Evolutionary conservation across 2,113 vertebrate genomes (phyloP).

Genomic region (Neodontobutis hainanensis): DNA sequence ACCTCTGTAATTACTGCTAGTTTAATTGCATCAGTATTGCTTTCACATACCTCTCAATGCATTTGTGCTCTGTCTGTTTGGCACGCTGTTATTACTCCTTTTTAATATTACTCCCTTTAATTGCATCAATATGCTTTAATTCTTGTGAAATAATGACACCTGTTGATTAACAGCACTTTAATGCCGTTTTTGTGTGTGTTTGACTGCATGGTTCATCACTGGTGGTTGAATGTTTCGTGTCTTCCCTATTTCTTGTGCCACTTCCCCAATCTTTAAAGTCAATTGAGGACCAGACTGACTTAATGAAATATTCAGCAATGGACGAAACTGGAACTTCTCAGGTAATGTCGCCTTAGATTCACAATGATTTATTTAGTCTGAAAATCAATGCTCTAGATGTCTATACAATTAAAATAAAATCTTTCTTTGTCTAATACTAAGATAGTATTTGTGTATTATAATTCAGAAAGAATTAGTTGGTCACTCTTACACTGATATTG

Average conservation of each 20-base stretch:
- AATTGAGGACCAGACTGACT: constrained; percentile 87
- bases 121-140: constrained; percentile 41
- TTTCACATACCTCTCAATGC: constrained; percentile 13
- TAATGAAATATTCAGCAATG: constrained; percentile 85
- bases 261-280: constrained; percentile 84
- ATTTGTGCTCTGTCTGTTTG: constrained; percentile 28
- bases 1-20: constrained; percentile 24
- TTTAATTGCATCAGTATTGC: constrained; percentile 28
- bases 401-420: no score
- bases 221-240: constrained; percentile 64
- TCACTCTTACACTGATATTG: no score
- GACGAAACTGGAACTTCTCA: constrained; percentile 85
- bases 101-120: constrained; percentile 26
- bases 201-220: constrained; percentile 72
- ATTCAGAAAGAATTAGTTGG: no score
- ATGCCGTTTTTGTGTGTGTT: constrained; percentile 61
- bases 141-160: constrained; percentile 49
- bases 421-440: no score
- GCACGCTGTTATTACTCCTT: constrained; percentile 43
- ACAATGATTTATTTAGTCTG: constrained; percentile 12
- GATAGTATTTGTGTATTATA: no score
- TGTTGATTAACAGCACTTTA: constrained; percentile 70
- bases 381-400: no score
- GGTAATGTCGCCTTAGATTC: constrained; percentile 79
- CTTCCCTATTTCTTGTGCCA: constrained; percentile 69